Evolutionary conservation across 2,888 invertebrate genomes (phyloP), one percentile per base, ranked within the genome.

Genomic region (Lobophora halterata): DNA sequence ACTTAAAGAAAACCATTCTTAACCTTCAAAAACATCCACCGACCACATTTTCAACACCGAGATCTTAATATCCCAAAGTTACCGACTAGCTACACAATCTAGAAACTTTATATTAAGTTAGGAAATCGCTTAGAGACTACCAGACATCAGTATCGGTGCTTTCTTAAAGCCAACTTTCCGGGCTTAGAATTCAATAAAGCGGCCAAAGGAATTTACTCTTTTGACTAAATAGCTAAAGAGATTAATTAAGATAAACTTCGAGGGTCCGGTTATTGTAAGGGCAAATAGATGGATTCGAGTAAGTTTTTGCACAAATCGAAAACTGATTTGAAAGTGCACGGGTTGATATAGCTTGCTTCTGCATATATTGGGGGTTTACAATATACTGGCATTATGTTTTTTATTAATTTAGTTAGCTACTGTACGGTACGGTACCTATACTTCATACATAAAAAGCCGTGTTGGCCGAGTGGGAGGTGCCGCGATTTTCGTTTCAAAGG

Each of bases 221-320:
- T 80, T 80, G 81, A 79, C 78, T 82, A 81, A 83, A 83, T 79
- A 78, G 73, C 76, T 80, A 68, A 77, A 76, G 74, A 75, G 77
- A 83, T 83, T 85, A 82, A 85, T 82, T 80, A 81, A 71, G 70
- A 70, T 59, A 70, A 83, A 79, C 73, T 80, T 79, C 65, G 44
- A 28, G 61, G 67, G 66, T 68, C 69, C 64, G 67, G 71, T 75
- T 73, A 69, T 73, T 69, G 60, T 38, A 61, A 65, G 64, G 61
- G 65, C 71, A 75, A 76, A 77, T 67, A 66, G 60, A 72, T 71
- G 35, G 47, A 61, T 61, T 42, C 37, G 53, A 62, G 61, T 59
- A 61, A 64, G 56, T 65, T 64, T 57, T 16, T 23, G 28, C 28
- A 28, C n/a, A 10, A 21, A 31, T 11, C 2, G 14, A 29, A 42